phyloP scores from a whole-genome alignment of 1,140 invertebrate species.

The Drosophila melanica region DNA sequence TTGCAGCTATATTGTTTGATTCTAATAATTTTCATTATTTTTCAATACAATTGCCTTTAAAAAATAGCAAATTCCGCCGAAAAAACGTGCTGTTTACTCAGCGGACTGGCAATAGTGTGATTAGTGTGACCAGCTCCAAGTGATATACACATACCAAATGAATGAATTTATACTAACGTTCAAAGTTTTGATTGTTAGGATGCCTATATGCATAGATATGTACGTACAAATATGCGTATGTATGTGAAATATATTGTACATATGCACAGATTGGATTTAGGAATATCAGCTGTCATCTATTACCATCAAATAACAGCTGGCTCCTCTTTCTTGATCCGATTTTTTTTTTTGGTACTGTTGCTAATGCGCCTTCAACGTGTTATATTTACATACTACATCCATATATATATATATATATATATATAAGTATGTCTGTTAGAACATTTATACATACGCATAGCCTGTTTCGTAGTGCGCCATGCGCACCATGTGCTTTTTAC shows the following conservation, averaged over 20 bases:
- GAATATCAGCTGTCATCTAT: slow-evolving; percentile 2
- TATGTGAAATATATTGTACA: background rate
- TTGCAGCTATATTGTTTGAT: background rate
- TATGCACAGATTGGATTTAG: background rate
- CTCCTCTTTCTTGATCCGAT: background rate
- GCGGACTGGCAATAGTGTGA: slow-evolving; percentile 19
- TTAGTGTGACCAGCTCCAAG: slow-evolving; percentile 30
- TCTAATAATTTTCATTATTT: background rate
- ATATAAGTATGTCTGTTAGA: background rate
- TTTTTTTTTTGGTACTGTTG: slow-evolving; percentile 10
- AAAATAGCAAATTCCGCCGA: slow-evolving; percentile 8
- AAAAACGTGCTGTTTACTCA: slow-evolving; percentile 72
- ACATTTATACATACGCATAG: slow-evolving; percentile 12
- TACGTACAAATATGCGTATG: background rate
- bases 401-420: background rate
- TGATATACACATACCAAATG: slow-evolving; percentile 18
- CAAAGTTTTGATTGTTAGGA: slow-evolving; percentile 1
- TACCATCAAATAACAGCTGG: slow-evolving; percentile 11
- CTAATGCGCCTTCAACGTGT: slow-evolving; percentile 34
- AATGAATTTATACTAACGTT: background rate
- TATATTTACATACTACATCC: slow-evolving; percentile 16
- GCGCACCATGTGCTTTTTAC: slow-evolving; percentile 83
- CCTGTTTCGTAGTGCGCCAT: slow-evolving; percentile 56
- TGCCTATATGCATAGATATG: background rate
- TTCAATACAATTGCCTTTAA: background rate